Base-by-base conservation (phyloP, 92 coral and sea anemone species). In the Porites divaricata region DNA sequence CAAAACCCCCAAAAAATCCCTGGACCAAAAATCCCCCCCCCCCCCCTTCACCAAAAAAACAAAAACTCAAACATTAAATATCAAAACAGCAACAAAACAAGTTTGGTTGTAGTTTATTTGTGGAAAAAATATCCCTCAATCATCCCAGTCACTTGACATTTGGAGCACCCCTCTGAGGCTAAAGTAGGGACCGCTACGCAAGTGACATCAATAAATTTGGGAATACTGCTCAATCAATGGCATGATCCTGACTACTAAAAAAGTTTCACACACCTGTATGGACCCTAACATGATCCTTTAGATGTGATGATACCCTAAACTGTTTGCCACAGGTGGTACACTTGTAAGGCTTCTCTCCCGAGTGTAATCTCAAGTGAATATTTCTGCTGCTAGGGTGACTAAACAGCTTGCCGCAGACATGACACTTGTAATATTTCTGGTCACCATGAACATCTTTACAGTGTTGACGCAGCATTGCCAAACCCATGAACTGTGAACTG, bases 381-480 rank as follows among this genome's bases (percentile, higher is more conserved):
- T 96, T 95, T 22, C 99, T 83, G 88, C 98, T 96, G 87, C 98
- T 96, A 17, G 98, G 99, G 61, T 96, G 98, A 56, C 94, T 92
- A 75, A 96, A 96, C 63, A 90, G 90, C 77, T 96, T 96, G 57
- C 92, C 92, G 28, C 99, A 96, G 14, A 96, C 98, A 78, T 93
- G 89, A 56, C 99, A 96, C 76, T 96, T 93, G 88, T 96, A 96
- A 85, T 93, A 91, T 83, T 93, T 95, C 79, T 95, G 98, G 75
- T 91, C 99, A 11, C 96, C 94, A 76, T 96, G 99, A 35, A 92
- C 85, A 50, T 90, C 81, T 48, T 89, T 88, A 81, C 94, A 91
- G 75, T 96, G 99, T 28, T 91, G 85, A 8, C 98, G 96, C 22
- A 92, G 87, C 58, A 94, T 86, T 15, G 92, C 95, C 89, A 95